Evolutionary conservation across 2,888 invertebrate genomes (phyloP).

Genomic region (Hedya salicella): DNA sequence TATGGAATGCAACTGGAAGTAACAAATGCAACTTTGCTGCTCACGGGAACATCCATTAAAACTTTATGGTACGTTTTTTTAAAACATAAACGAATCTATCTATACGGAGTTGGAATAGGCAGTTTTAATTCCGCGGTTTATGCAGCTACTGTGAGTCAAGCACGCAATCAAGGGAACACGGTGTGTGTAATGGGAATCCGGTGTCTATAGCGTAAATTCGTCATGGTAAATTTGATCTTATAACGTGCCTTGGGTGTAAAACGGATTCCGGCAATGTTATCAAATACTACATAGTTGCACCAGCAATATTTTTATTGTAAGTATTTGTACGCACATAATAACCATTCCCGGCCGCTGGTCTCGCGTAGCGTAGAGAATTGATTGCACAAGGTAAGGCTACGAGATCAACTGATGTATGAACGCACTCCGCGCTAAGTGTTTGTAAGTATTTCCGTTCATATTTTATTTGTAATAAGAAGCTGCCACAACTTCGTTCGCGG

Average conservation of each 20-base stretch:
- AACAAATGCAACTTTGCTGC: not conserved
- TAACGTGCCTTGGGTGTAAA: not conserved
- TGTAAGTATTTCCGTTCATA: slow-evolving; percentile 13
- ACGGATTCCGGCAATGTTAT: not conserved
- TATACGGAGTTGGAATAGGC: slow-evolving; percentile 13
- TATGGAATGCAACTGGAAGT: not conserved
- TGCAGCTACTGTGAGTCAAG: slow-evolving; percentile 24
- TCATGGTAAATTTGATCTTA: slow-evolving; percentile 1
- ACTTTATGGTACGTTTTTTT: not conserved
- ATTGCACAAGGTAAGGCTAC: slow-evolving; percentile 63
- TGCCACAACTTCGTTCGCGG: too few species aligned
- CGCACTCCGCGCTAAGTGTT: slow-evolving; percentile 52
- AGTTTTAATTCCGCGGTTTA: slow-evolving; percentile 23
- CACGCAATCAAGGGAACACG: slow-evolving; percentile 11
- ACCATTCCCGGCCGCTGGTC: slow-evolving; percentile 48
- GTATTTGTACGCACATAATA: slow-evolving; percentile 50
- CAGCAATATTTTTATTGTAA: slow-evolving; percentile 16
- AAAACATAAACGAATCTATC: slow-evolving; percentile 8
- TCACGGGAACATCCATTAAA: not conserved
- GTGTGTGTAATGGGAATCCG: not conserved
- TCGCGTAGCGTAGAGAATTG: slow-evolving; percentile 63
- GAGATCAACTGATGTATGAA: slow-evolving; percentile 57
- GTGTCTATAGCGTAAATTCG: slow-evolving; percentile 10
- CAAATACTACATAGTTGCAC: slow-evolving; percentile 4
- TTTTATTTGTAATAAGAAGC: slow-evolving; percentile 5